These are phyloP conservation scores for Carlito syrichta DNA, from an alignment of 2,113 vertebrate genomes.

Conservation along the genomic window DNA sequence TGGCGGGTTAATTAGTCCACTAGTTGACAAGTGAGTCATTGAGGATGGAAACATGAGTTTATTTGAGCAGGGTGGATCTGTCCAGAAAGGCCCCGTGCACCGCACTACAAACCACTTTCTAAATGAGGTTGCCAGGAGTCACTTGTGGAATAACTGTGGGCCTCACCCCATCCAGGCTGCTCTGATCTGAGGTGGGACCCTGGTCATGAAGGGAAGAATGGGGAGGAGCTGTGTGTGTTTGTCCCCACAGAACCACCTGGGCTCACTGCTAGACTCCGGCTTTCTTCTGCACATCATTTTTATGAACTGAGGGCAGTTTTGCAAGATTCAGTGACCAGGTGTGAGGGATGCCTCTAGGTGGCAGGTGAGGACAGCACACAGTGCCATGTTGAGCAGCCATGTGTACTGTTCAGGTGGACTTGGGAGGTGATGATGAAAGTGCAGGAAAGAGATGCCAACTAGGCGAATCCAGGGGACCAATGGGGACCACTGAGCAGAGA, in stretches of 20 bases:
- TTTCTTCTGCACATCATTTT: background rate
- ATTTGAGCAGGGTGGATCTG: background rate
- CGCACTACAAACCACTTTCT: background rate
- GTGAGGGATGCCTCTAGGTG: background rate
- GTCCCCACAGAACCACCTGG: background rate
- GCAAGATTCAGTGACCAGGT: background rate
- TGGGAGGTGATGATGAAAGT: background rate
- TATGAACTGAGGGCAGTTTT: background rate
- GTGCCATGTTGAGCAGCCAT: background rate
- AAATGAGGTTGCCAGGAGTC: background rate
- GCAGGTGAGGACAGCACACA: background rate
- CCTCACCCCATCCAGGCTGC: background rate
- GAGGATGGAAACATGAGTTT: background rate
- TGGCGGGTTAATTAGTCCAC: background rate
- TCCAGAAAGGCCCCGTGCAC: background rate
- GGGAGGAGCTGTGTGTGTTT: background rate
- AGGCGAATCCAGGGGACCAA: background rate
- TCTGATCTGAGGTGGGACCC: background rate
- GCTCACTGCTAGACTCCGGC: background rate
- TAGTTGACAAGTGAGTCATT: constrained; percentile 23
- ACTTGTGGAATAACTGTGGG: background rate
- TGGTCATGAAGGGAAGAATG: background rate
- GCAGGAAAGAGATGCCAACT: background rate
- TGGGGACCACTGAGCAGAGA: background rate
- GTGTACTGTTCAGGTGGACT: background rate